phyloP scores from a whole-genome alignment of 2,113 vertebrate species.

The Polypterus bichir region DNA sequence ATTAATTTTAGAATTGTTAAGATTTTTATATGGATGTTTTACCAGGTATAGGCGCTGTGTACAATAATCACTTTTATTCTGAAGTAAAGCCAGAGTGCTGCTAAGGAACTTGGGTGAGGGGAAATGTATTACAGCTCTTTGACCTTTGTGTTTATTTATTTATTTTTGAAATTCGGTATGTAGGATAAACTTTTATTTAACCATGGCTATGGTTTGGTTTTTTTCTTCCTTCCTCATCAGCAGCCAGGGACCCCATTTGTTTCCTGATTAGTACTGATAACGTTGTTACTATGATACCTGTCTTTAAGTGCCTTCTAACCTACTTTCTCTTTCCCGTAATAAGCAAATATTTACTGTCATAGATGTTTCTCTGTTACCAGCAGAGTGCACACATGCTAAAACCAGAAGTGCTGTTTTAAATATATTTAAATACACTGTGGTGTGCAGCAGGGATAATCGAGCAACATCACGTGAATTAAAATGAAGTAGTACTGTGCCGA shows the following conservation, averaged over 20 bases:
- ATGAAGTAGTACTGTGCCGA: too few relatives aligned
- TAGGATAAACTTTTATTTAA: slow-evolving; percentile 17
- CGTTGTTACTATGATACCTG: slow-evolving; percentile 40
- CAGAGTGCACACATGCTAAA: slow-evolving; percentile 31
- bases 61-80: too few relatives aligned
- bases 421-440: not conserved
- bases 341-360: slow-evolving; percentile 42
- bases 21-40: too few relatives aligned
- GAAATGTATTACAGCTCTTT: too few relatives aligned
- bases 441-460: too few relatives aligned
- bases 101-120: too few relatives aligned
- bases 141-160: too few relatives aligned
- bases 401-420: slow-evolving; percentile 23
- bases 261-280: slow-evolving; percentile 50
- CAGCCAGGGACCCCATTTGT: slow-evolving; percentile 32
- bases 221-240: slow-evolving; percentile 41
- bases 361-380: slow-evolving; percentile 47
- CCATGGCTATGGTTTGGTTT: slow-evolving; percentile 19
- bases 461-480: too few relatives aligned
- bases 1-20: too few relatives aligned
- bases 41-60: too few relatives aligned
- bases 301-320: slow-evolving; percentile 59
- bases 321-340: slow-evolving; percentile 77
- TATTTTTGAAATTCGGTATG: too few relatives aligned
- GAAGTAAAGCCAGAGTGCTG: too few relatives aligned